Conservation (phyloP, 2,113 vertebrate species). For the Mirza zaza region DNA sequence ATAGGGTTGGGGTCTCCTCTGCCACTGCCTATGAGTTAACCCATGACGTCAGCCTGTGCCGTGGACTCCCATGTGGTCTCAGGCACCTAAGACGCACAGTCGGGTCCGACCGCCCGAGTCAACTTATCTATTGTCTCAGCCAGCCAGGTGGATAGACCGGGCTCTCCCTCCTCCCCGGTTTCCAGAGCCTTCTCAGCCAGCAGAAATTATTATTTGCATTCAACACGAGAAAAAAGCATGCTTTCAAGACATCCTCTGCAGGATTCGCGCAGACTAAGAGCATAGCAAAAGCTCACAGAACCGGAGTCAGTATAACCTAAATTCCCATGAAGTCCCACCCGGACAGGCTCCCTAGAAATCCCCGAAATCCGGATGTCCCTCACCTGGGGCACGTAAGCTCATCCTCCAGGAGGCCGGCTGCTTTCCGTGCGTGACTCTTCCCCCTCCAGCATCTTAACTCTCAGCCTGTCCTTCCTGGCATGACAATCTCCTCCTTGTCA, state of each 20-base stretch:
- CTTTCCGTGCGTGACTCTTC: accelerated
- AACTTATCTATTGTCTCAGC: neutral
- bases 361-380: neutral
- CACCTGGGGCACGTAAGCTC: accelerated
- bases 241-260: neutral
- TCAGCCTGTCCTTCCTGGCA: neutral
- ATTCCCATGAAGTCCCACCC: neutral
- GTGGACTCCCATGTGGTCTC: accelerated
- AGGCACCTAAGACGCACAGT: accelerated
- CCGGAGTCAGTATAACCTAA: neutral
- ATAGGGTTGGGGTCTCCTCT: neutral
- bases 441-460: accelerated
- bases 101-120: neutral
- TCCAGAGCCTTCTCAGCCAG: neutral
- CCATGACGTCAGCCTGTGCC: accelerated
- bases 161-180: neutral
- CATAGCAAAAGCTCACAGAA: neutral
- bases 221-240: neutral
- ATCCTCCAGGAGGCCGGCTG: neutral
- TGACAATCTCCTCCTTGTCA: neutral
- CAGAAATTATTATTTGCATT: neutral
- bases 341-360: neutral
- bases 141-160: neutral
- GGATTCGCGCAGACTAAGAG: neutral
- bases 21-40: neutral